Evolutionary conservation across 1,140 invertebrate species (phyloP), one percentile per base, ranked within the genome.

Genomic region (Drosophila burlai): DNA sequence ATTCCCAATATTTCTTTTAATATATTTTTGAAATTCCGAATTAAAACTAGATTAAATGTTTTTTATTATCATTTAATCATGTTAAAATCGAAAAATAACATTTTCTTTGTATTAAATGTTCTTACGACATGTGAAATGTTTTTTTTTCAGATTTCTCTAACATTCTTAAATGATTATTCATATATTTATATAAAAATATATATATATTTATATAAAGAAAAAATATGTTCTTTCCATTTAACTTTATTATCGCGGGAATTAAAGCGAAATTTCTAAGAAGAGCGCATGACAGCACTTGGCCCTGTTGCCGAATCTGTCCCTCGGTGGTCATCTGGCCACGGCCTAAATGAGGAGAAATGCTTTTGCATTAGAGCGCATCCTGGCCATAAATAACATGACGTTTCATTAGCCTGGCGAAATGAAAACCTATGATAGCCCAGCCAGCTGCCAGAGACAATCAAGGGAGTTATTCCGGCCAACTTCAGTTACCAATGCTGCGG

Each of bases 341-440:
- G 38, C 18, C 34, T 64, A 69, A 72, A 89, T 89, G 84, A 80
- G 65, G 64, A 81, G 85, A 66, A 89, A 89, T 89, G 85, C 54
- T 57, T 84, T 89, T 89, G 68, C 84, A 90, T 89, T 89, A 90
- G 81, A 74, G 46, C 81, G 81, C 84, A 89, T 50, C 74, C 65
- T 40, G 47, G 78, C 60, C 81, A 89, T 89, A 89, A 87, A 89
- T 89, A 90, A 89, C 84, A 89, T 89, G 84, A 89, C 85, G 78
- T 89, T 89, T 89, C 84, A 89, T 89, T 89, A 89, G 84, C 64
- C 63, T 26, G 45, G 73, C 54, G 42, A 84, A 89, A 89, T 89
- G 85, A 89, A 89, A 89, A 89, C 74, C 84, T 90, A 89, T 81
- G 84, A 90, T 89, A 74, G 80, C 65, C 73, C 58, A 76, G 77